Evolutionary conservation across 2,113 vertebrate species (phyloP).

Genomic region (Phaetusa simplex): DNA sequence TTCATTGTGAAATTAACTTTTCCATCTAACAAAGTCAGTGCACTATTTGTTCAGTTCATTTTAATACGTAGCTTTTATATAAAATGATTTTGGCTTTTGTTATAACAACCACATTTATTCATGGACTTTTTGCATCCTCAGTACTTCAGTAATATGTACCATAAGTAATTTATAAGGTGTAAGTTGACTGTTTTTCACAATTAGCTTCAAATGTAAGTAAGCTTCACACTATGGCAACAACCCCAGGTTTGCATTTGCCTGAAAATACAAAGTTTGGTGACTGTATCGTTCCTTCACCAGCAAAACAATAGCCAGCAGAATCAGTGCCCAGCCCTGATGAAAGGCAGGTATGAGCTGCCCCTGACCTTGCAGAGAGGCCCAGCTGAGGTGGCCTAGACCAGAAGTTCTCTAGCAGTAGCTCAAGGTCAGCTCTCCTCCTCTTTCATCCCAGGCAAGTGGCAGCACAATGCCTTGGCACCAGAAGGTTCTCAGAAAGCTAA

Average conservation of each 20-base stretch:
- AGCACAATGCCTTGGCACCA: background rate
- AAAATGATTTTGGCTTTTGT: background rate
- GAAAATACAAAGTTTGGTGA: background rate
- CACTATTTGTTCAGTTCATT: background rate
- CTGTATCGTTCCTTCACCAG: background rate
- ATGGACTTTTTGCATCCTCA: background rate
- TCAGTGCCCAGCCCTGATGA: background rate
- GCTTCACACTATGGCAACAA: background rate
- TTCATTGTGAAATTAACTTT: background rate
- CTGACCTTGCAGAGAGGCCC: background rate
- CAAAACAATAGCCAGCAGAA: background rate
- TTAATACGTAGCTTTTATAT: background rate
- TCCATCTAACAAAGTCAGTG: background rate
- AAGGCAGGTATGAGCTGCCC: background rate
- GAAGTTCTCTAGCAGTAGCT: background rate
- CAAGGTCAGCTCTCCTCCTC: background rate
- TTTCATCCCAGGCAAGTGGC: background rate
- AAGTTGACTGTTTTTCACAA: background rate
- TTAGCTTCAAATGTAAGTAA: background rate
- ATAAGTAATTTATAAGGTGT: background rate
- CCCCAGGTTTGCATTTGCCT: background rate
- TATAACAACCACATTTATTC: background rate
- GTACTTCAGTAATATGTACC: background rate
- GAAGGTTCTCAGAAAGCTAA: background rate
- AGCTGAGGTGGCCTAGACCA: background rate